A percentile compares a stretch with the other conserved stretches of the same genome.
These are phyloP conservation scores for Spodoptera picta DNA, from an alignment of 2,888 invertebrate genomes.

Conservation along the genomic window DNA sequence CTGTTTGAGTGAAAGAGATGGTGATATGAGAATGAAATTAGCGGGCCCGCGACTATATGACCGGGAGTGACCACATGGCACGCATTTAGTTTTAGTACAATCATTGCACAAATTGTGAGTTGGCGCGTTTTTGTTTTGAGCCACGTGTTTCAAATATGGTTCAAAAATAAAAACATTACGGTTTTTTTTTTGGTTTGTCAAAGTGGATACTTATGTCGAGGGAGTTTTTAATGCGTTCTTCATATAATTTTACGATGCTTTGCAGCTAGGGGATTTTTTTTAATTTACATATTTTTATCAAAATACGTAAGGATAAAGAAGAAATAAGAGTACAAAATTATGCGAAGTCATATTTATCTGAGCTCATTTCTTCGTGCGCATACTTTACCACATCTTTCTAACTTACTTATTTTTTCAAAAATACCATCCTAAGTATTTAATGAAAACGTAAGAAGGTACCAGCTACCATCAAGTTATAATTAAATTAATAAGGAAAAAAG, in stretches of 20 bases:
- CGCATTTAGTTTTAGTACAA: constrained; percentile 78
- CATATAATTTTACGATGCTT: constrained; percentile 38
- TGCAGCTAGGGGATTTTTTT: constrained; percentile 11
- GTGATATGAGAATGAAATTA: constrained; percentile 71
- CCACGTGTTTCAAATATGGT: constrained; percentile 78
- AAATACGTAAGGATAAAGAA: constrained; percentile 33
- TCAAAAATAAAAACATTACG: constrained; percentile 64
- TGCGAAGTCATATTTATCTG: constrained; percentile 42
- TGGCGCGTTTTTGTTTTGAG: constrained; percentile 81
- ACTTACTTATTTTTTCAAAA: too few species aligned
- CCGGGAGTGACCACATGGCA: constrained; percentile 86
- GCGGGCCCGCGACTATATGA: constrained; percentile 68
- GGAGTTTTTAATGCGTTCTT: constrained; percentile 28
- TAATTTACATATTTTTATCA: constrained; percentile 55
- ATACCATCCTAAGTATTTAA: constrained; percentile 3
- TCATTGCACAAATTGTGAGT: constrained; percentile 82
- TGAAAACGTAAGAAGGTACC: constrained; percentile 12
- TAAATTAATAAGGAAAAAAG: constrained; percentile 7
- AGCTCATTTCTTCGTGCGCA: constrained; percentile 50
- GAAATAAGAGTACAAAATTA: constrained; percentile 42
- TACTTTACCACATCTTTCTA: constrained; percentile 16
- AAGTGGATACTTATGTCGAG: constrained; percentile 38
- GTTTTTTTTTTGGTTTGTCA: constrained; percentile 50
- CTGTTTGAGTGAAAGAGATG: constrained; percentile 67
- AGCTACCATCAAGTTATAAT: constrained; percentile 1